These are phyloP conservation scores for Toxotes jaculatrix DNA, from an alignment of 2,113 vertebrate genomes.

Conservation along the genomic window DNA sequence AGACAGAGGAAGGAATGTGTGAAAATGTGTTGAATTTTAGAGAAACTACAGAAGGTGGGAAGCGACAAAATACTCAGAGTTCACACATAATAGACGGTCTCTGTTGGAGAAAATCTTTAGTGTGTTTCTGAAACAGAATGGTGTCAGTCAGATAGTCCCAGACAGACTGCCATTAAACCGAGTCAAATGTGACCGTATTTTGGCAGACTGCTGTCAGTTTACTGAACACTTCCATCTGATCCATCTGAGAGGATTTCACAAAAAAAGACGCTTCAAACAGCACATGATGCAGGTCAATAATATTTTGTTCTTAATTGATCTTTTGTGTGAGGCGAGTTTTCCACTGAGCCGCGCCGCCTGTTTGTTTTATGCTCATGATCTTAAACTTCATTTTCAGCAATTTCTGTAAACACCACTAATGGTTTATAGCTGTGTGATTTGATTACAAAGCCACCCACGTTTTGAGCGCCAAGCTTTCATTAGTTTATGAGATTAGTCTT, in stretches of 20 bases:
- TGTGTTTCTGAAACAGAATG: neutral
- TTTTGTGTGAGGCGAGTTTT: neutral
- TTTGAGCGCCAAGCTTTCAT: slow-evolving; percentile 2
- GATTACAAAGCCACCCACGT: slow-evolving; percentile 45
- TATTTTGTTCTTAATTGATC: neutral
- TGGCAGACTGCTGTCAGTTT: neutral
- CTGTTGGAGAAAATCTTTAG: neutral
- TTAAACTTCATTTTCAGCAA: slow-evolving; percentile 13
- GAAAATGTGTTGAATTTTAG: neutral
- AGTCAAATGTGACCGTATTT: neutral
- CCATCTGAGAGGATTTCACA: neutral
- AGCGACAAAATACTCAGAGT: neutral
- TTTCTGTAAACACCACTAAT: slow-evolving; percentile 41
- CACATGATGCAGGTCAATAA: no score
- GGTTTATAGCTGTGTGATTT: slow-evolving; percentile 44
- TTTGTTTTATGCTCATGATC: neutral
- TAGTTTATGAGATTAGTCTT: slow-evolving; percentile 45
- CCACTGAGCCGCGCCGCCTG: neutral
- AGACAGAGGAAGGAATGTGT: neutral
- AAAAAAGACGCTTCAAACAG: neutral
- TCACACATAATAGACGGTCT: neutral
- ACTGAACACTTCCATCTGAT: neutral
- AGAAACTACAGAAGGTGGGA: neutral
- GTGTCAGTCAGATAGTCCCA: neutral
- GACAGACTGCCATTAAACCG: neutral